Percentiles rank a stretch among this genome's conserved stretches.
These are phyloP conservation scores for Octonoba sinensis DNA, from an alignment of 2,888 invertebrate species.

Conservation along the genomic window DNA sequence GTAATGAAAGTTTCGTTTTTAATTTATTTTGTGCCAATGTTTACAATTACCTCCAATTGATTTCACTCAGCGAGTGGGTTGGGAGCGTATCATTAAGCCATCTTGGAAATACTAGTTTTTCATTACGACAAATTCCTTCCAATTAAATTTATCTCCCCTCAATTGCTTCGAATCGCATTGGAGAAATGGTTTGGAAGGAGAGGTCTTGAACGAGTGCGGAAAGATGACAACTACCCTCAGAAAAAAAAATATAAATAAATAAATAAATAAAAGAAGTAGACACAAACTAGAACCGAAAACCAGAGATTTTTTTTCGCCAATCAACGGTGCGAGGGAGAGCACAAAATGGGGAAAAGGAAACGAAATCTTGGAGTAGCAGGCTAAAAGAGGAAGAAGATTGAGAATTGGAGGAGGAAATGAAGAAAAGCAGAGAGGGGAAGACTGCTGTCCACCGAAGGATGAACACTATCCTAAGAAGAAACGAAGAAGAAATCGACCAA, in stretches of 20 bases:
- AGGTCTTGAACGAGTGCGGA: constrained; percentile 12
- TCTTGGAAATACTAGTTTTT: constrained; percentile 60
- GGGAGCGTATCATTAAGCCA: constrained; percentile 57
- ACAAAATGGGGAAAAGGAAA: constrained; percentile 26
- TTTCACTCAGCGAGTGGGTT: constrained; percentile 21
- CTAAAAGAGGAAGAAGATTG: constrained; percentile 35
- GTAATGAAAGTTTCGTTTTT: constrained; percentile 65
- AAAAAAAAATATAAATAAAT: constrained; percentile 30
- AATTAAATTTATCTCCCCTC: constrained; percentile 63
- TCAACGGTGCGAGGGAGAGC: constrained; percentile 52
- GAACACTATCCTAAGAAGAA: constrained; percentile 53
- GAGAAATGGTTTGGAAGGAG: constrained; percentile 62
- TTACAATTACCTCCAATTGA: constrained; percentile 41
- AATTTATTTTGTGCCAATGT: constrained; percentile 45
- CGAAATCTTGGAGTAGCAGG: constrained; percentile 28
- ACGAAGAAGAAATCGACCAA: constrained; percentile 60
- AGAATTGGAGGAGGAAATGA: constrained; percentile 56
- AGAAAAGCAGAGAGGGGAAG: constrained; percentile 59
- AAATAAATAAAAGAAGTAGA: constrained; percentile 54
- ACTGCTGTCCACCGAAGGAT: constrained; percentile 61
- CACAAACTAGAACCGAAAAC: constrained; percentile 42
- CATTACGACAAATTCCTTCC: constrained; percentile 62
- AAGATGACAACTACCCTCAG: constrained; percentile 48
- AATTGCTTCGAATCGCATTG: constrained; percentile 61
- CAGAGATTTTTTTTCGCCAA: constrained; percentile 62